Evolutionary conservation across 2,797 vertebrate genomes (phyloP).

Genomic region (Phrynocephalus vlangalii): DNA sequence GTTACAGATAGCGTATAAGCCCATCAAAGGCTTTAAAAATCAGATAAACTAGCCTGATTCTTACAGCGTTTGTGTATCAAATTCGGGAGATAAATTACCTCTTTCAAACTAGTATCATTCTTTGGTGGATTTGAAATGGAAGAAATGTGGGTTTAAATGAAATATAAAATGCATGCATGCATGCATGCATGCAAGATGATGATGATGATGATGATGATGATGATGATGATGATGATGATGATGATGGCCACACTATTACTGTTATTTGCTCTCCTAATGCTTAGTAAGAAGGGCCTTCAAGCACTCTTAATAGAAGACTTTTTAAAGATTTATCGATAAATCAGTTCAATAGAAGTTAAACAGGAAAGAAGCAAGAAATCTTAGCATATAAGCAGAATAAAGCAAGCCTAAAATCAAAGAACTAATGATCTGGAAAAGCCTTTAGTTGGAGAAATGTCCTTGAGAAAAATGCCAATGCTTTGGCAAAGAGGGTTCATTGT

Average conservation of each 20-base stretch:
- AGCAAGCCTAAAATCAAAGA: background rate
- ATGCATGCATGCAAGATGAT: no score
- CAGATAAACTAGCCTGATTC: background rate
- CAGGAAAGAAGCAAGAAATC: background rate
- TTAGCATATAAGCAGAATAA: background rate
- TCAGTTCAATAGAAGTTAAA: background rate
- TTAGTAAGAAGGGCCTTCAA: background rate
- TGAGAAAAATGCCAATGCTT: background rate
- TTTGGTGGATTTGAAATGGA: background rate
- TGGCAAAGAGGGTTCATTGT: background rate
- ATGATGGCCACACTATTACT: background rate
- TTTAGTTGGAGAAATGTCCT: background rate
- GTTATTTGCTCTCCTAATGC: background rate
- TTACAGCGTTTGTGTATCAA: background rate
- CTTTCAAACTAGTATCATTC: background rate
- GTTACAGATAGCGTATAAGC: background rate
- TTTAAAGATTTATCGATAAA: background rate
- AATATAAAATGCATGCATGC: background rate
- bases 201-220: background rate
- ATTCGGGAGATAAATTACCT: background rate
- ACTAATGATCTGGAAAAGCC: background rate
- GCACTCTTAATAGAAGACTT: background rate
- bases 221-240: background rate
- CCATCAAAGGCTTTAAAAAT: background rate
- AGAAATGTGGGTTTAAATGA: background rate